Conservation (phyloP, 2,888 invertebrate genomes). For the Ophraella communa region DNA sequence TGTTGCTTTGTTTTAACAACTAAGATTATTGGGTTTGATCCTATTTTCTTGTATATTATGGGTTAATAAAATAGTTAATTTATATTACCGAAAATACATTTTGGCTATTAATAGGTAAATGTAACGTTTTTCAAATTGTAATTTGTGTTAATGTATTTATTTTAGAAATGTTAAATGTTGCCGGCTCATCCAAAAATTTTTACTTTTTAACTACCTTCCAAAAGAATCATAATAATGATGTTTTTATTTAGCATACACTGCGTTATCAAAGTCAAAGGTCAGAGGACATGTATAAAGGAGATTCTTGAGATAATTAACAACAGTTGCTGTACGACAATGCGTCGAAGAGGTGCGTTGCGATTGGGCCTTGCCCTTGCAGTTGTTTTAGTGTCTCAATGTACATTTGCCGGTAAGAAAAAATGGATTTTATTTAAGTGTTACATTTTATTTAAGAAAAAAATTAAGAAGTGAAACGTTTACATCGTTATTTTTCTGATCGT, state of each 20-base stretch:
- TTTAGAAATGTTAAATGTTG: not conserved
- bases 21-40: no score
- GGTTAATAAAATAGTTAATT: no score
- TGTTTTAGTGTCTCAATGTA: conserved; percentile 47
- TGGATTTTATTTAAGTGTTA: conserved; percentile 4
- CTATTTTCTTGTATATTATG: no score
- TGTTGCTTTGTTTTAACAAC: no score
- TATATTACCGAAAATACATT: no score
- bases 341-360: conserved; percentile 47
- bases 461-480: no score
- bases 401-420: conserved; percentile 39
- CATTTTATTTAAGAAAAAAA: no score
- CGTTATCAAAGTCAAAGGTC: conserved; percentile 38
- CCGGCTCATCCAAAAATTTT: not conserved
- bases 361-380: conserved; percentile 52
- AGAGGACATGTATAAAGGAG: conserved; percentile 45
- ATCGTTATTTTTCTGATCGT: no score
- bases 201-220: not conserved
- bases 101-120: not conserved
- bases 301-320: conserved; percentile 37
- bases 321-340: conserved; percentile 52
- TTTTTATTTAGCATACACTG: conserved; percentile 16
- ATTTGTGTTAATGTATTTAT: not conserved
- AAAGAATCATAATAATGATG: not conserved
- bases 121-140: not conserved